Evolutionary conservation across 2,113 vertebrate species (phyloP).

Genomic region (Lichenostomus cassidix): DNA sequence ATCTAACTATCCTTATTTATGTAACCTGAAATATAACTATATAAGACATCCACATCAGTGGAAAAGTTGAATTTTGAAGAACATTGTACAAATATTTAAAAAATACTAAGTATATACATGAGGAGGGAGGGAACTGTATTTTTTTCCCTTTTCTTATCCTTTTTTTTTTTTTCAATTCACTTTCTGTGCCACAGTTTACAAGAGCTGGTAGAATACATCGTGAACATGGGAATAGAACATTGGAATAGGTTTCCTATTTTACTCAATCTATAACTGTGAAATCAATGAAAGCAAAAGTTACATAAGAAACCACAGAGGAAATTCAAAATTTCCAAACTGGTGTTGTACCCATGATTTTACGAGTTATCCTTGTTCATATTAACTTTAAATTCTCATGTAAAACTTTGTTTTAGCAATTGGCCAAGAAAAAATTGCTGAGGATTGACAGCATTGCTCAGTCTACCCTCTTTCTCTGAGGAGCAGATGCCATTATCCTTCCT

Average conservation of each 20-base stretch:
- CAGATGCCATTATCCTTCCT: not conserved
- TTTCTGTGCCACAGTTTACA: not conserved
- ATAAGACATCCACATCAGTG: not conserved
- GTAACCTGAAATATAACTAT: not conserved
- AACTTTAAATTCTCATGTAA: not conserved
- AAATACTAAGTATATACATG: not conserved
- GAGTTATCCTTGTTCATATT: not conserved
- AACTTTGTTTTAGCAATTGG: not conserved
- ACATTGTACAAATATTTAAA: not conserved
- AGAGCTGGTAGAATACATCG: not conserved
- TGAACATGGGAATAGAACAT: not conserved
- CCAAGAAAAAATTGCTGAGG: not conserved
- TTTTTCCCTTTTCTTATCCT: accelerated
- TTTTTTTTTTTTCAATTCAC: not conserved
- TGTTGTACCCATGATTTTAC: not conserved
- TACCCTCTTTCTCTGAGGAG: not conserved
- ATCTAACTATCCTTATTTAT: not conserved
- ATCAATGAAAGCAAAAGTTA: not conserved
- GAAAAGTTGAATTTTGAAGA: not conserved
- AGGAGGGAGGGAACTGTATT: not conserved
- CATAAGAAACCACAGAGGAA: not conserved
- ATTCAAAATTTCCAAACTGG: not conserved
- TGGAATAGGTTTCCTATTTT: not conserved
- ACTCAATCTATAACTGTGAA: not conserved
- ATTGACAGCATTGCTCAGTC: not conserved